Evolutionary conservation across 2,888 invertebrate species (phyloP).

Genomic region (Cephus nigrinus): DNA sequence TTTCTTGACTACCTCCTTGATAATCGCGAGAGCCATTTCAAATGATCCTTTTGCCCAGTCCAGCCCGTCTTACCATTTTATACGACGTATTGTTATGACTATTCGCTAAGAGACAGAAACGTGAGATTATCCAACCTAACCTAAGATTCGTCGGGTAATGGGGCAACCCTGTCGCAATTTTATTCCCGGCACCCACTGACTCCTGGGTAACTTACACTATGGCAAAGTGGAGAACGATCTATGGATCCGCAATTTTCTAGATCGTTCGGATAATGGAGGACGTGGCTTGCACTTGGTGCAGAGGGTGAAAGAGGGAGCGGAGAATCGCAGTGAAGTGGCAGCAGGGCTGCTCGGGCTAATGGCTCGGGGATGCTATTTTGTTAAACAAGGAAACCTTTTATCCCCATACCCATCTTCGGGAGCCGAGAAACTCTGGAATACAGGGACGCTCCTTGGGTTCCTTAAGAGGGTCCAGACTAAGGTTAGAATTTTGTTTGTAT

Average conservation of each 20-base stretch:
- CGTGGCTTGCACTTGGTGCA: neutral
- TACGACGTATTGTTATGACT: neutral
- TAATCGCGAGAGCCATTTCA: neutral
- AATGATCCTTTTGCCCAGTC: neutral
- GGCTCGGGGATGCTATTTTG: constrained; percentile 62
- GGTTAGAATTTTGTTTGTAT: neutral
- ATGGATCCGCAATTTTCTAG: neutral
- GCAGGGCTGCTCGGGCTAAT: constrained; percentile 61
- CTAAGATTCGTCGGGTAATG: neutral
- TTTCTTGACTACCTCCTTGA: neutral
- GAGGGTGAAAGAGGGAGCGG: constrained; percentile 37
- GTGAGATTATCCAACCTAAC: neutral
- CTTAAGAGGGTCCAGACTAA: neutral
- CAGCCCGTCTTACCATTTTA: neutral
- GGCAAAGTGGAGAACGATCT: neutral
- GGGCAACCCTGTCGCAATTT: neutral
- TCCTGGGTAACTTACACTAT: neutral
- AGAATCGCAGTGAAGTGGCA: constrained; percentile 57
- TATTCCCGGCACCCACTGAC: neutral
- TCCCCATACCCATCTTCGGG: constrained; percentile 45
- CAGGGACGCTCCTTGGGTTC: constrained; percentile 45
- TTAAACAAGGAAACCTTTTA: constrained; percentile 66
- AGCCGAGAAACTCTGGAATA: constrained; percentile 34
- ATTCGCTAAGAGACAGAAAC: neutral
- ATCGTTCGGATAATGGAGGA: neutral